phyloP scores from a whole-genome alignment of 1,140 invertebrate genomes.

The Arion vulgaris region DNA sequence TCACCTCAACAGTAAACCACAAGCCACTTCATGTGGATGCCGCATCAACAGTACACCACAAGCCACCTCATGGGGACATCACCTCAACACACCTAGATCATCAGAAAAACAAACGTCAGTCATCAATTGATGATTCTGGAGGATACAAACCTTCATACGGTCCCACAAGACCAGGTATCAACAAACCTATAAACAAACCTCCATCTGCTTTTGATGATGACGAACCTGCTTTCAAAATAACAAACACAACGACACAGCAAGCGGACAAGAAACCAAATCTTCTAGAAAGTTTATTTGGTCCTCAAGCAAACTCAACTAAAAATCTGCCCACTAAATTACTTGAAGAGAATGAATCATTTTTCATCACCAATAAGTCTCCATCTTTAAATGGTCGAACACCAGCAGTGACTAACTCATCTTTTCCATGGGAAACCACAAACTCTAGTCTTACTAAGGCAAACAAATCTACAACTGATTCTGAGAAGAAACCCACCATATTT shows the following conservation, averaged over 20 bases:
- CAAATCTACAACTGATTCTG: not conserved
- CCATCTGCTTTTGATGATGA: slow-evolving; percentile 37
- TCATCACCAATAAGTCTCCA: slow-evolving; percentile 36
- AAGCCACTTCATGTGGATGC: slow-evolving; percentile 61
- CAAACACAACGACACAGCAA: slow-evolving; percentile 21
- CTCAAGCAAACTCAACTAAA: slow-evolving; percentile 25
- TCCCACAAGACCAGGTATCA: slow-evolving; percentile 20
- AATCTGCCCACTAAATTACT: slow-evolving; percentile 34
- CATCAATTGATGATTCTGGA: slow-evolving; percentile 45
- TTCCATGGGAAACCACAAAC: slow-evolving; percentile 55
- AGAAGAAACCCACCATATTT: slow-evolving; percentile 43
- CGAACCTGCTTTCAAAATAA: slow-evolving; percentile 28
- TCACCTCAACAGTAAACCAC: slow-evolving; percentile 54
- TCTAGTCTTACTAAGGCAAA: slow-evolving; percentile 26
- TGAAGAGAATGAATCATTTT: slow-evolving; percentile 50
- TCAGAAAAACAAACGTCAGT: slow-evolving; percentile 42
- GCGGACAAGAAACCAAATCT: slow-evolving; percentile 52
- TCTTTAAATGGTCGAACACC: not conserved
- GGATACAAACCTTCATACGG: slow-evolving; percentile 61
- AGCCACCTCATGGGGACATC: slow-evolving; percentile 58
- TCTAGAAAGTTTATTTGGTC: slow-evolving; percentile 59
- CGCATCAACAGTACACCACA: slow-evolving; percentile 61
- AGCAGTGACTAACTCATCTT: slow-evolving; percentile 39
- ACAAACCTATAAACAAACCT: not conserved
- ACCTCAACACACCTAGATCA: slow-evolving; percentile 50